phyloP scores from a whole-genome alignment of 2,113 vertebrate species.

The Phylloscopus trochilus region DNA sequence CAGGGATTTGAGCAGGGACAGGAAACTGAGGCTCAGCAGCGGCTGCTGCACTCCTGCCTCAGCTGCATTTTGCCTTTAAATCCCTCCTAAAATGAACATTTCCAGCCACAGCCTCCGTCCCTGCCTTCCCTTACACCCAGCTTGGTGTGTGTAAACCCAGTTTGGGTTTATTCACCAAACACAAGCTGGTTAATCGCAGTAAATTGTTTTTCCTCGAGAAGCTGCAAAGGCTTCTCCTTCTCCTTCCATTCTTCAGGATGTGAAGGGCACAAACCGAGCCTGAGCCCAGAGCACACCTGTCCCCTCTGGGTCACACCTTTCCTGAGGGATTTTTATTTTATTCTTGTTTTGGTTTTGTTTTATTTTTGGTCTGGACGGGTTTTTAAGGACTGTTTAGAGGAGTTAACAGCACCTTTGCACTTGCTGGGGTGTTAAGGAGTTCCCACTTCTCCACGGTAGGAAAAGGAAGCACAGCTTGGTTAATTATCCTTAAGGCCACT shows the following conservation, averaged over 20 bases:
- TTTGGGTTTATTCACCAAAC: too few relatives aligned
- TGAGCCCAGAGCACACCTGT: too few relatives aligned
- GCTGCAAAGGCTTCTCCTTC: too few relatives aligned
- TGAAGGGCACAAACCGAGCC: too few relatives aligned
- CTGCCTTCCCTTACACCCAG: background rate
- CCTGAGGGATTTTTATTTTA: background rate
- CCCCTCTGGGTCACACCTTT: too few relatives aligned
- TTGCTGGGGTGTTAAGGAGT: background rate
- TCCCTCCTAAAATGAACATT: accelerated
- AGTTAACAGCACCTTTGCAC: background rate
- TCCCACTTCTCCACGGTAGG: background rate
- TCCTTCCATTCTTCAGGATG: too few relatives aligned
- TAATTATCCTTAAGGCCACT: background rate
- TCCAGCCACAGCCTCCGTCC: background rate
- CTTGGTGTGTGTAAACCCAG: too few relatives aligned
- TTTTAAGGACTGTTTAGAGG: background rate
- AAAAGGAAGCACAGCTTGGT: background rate
- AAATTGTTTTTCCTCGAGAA: too few relatives aligned
- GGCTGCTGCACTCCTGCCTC: background rate
- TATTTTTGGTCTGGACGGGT: background rate
- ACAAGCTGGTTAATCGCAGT: too few relatives aligned
- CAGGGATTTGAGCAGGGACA: background rate
- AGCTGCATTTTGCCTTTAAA: background rate
- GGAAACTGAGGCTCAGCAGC: background rate
- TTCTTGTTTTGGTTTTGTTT: background rate